Conservation (phyloP, 2,113 vertebrate genomes). For the Guaruba guarouba region DNA sequence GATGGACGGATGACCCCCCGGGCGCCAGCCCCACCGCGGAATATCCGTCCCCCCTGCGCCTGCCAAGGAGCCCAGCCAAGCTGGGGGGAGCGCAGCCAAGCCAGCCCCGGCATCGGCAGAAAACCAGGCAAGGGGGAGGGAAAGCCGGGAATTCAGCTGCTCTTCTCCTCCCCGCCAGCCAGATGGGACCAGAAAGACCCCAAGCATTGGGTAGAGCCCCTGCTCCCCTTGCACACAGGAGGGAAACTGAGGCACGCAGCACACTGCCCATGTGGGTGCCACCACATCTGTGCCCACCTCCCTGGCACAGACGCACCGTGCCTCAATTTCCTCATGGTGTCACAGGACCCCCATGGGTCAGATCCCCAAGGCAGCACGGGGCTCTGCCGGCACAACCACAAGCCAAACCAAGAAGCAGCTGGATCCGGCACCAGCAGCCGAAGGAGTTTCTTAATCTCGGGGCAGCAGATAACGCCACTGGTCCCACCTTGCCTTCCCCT, state of each 20-base stretch:
- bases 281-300: neutral
- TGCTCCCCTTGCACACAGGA: rapidly evolving
- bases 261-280: neutral
- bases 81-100: neutral
- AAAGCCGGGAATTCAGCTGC: neutral
- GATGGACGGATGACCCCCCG: neutral
- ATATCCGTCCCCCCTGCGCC: neutral
- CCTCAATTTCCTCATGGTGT: neutral
- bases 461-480: neutral
- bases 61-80: neutral
- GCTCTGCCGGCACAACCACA: neutral
- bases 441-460: neutral
- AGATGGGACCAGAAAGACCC: neutral
- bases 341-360: neutral
- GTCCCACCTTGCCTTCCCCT: neutral
- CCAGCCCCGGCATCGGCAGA: neutral
- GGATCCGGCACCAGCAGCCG: rapidly evolving
- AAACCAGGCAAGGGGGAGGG: neutral
- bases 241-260: neutral
- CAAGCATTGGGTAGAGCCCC: neutral
- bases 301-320: rapidly evolving
- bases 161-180: neutral
- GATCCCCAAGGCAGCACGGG: rapidly evolving
- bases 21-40: neutral
- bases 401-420: neutral